Conservation (phyloP, 2,113 vertebrate genomes). For the Platanista minor region DNA sequence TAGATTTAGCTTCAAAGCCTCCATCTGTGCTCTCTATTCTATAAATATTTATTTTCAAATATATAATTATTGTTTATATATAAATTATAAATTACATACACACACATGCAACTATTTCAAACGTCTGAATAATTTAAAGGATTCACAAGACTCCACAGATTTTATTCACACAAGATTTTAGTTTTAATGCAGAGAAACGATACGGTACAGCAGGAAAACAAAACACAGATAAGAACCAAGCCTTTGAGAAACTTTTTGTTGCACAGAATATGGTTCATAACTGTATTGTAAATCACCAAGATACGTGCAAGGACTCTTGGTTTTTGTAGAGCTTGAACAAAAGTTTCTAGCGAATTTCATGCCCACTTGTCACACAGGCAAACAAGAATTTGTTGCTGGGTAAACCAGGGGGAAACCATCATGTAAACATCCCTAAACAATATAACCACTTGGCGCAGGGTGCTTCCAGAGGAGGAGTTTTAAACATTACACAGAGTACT, state of each 20-base stretch:
- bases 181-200: background rate
- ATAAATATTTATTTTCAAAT: background rate
- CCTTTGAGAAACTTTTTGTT: background rate
- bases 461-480: background rate
- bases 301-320: background rate
- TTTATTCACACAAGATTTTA: background rate
- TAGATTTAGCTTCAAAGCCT: background rate
- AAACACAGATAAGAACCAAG: background rate
- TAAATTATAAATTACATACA: background rate
- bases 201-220: background rate
- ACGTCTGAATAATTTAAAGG: background rate
- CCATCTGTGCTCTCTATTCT: background rate
- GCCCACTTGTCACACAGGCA: background rate
- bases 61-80: background rate
- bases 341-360: background rate
- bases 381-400: background rate
- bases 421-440: background rate
- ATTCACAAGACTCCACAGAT: background rate
- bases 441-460: background rate
- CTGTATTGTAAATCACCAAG: background rate
- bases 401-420: background rate
- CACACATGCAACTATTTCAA: background rate
- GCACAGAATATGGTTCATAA: background rate
- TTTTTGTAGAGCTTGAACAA: background rate
- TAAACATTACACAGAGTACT: background rate